phyloP scores from a whole-genome alignment of 2,113 vertebrate genomes.

The Pseudopipra pipra region DNA sequence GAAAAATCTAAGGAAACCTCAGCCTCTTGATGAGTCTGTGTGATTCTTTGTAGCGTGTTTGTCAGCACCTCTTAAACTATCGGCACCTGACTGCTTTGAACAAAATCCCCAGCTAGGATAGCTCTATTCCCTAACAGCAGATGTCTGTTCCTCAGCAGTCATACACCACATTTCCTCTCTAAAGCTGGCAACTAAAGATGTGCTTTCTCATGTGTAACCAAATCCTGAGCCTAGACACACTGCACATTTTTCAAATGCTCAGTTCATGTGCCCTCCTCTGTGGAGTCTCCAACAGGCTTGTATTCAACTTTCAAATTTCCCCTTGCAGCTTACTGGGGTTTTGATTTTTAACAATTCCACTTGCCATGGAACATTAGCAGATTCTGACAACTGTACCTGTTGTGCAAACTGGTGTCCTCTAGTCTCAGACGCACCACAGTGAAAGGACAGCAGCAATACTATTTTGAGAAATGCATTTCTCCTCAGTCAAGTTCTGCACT shows the following conservation, averaged over 20 bases:
- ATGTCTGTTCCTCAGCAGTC: background rate
- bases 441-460: background rate
- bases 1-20: background rate
- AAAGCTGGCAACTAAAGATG: background rate
- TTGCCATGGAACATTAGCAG: background rate
- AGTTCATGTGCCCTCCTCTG: background rate
- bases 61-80: background rate
- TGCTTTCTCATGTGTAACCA: background rate
- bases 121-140: background rate
- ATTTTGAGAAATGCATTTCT: background rate
- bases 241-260: background rate
- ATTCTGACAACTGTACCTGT: background rate
- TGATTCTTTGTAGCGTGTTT: background rate
- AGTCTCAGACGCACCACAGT: background rate
- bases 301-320: background rate
- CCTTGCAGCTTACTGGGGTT: background rate
- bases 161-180: background rate
- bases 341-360: background rate
- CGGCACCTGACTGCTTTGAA: background rate
- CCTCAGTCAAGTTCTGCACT: background rate
- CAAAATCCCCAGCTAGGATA: background rate
- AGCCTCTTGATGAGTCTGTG: background rate
- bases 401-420: background rate
- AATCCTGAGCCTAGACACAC: background rate
- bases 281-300: background rate